phyloP scores from a whole-genome alignment of 2,888 invertebrate species.

The Podabrus alpinus region DNA sequence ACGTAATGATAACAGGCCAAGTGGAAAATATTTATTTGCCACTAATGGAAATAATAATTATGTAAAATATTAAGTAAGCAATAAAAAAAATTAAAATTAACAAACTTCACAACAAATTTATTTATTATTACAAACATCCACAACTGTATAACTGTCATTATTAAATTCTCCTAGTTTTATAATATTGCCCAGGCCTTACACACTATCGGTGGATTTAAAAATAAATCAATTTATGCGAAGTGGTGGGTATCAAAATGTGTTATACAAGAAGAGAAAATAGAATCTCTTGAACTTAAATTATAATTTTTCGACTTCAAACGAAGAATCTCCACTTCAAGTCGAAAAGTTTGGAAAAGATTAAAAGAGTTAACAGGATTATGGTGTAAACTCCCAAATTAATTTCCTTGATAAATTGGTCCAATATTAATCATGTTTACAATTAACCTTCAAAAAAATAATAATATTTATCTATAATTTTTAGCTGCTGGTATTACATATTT shows the following conservation, averaged over 20 bases:
- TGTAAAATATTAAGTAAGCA: too few species aligned
- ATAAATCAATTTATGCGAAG: background rate
- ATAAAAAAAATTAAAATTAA: too few species aligned
- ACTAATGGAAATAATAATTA: background rate
- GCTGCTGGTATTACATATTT: background rate
- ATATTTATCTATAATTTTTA: background rate
- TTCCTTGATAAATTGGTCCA: background rate
- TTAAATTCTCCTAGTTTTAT: background rate
- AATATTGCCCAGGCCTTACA: background rate
- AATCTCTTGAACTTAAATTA: background rate
- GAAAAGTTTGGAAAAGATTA: too few species aligned
- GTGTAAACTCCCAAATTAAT: too few species aligned
- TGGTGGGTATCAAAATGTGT: background rate
- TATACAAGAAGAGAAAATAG: background rate
- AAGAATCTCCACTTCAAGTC: too few species aligned
- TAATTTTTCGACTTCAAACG: background rate
- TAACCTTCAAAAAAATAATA: background rate
- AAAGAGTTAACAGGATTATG: background rate
- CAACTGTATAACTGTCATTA: background rate
- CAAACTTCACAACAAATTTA: background rate
- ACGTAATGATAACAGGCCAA: background rate
- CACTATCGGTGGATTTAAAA: background rate
- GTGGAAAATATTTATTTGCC: background rate
- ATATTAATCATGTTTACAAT: background rate
- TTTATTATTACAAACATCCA: background rate